These are phyloP conservation scores for Odontocolon sp. DNA, from an alignment of 2,888 invertebrate species.

Conservation along the genomic window DNA sequence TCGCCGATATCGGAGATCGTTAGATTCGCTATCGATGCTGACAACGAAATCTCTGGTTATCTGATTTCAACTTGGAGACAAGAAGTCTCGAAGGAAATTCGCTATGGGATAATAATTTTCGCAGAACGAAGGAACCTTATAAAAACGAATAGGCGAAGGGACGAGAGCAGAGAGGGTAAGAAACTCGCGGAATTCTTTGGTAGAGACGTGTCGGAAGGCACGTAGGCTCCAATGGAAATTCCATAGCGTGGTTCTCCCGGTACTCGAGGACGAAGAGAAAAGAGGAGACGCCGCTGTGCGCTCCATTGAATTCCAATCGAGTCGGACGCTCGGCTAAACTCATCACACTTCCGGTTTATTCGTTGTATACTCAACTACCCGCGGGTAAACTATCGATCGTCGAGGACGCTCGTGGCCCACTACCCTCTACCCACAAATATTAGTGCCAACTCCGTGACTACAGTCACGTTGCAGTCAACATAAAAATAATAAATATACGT, in stretches of 20 bases:
- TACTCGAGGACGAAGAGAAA: conserved; percentile 1
- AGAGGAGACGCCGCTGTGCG: neutral
- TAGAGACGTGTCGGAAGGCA: conserved; percentile 51
- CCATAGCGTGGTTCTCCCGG: neutral
- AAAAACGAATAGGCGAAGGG: neutral
- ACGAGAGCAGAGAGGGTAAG: neutral
- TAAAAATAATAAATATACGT: too few relatives aligned
- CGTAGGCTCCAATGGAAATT: conserved; percentile 55
- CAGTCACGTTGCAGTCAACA: too few relatives aligned
- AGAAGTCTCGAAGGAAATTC: too few relatives aligned
- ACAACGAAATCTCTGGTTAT: too few relatives aligned
- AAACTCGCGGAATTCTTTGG: neutral
- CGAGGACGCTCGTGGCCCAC: conserved; percentile 7
- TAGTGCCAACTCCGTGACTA: neutral
- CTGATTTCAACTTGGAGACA: too few relatives aligned
- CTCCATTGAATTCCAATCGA: conserved; percentile 51
- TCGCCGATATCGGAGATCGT: too few relatives aligned
- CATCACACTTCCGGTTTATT: conserved; percentile 6
- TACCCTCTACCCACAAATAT: conserved; percentile 19
- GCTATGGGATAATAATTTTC: too few relatives aligned
- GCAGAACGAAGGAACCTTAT: too few relatives aligned
- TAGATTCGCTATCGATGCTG: too few relatives aligned
- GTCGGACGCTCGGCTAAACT: conserved; percentile 4
- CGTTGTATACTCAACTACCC: neutral
- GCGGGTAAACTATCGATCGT: conserved; percentile 10